A percentile compares a stretch with the other conserved stretches of the same genome.
phyloP scores from a whole-genome alignment of 2,888 invertebrate species.

The Apotomis capreana region DNA sequence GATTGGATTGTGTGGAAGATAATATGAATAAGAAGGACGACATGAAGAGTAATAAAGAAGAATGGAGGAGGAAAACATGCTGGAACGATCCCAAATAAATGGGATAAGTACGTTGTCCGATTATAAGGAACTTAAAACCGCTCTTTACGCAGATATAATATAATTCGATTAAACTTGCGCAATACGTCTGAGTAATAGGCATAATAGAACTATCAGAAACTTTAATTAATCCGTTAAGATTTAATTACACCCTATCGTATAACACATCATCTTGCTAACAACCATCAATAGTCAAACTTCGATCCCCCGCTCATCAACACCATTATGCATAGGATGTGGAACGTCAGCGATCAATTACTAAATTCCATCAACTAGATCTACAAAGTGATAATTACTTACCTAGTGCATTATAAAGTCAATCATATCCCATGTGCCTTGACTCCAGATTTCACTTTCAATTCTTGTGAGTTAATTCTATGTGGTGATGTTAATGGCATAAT shows the following conservation, averaged over 20 bases:
- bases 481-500: neutral
- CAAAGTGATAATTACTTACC: neutral
- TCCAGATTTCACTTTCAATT: neutral
- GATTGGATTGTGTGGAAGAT: too few relatives aligned
- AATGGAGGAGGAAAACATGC: too few relatives aligned
- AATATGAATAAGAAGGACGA: too few relatives aligned
- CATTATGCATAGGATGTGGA: neutral
- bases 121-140: too few relatives aligned
- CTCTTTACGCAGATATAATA: neutral
- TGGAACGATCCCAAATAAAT: too few relatives aligned
- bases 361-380: neutral
- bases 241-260: slow-evolving; percentile 5
- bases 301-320: slow-evolving; percentile 13
- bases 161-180: slow-evolving; percentile 9
- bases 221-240: slow-evolving; percentile 15
- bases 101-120: too few relatives aligned
- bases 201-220: slow-evolving; percentile 15
- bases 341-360: slow-evolving; percentile 22
- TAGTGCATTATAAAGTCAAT: neutral
- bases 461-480: neutral
- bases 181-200: slow-evolving; percentile 19
- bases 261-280: slow-evolving; percentile 1
- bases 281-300: slow-evolving; percentile 2
- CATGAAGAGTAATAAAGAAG: too few relatives aligned
- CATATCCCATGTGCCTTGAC: neutral